These are phyloP conservation scores for Pseudocheirus occidentalis DNA, from an alignment of 2,797 vertebrate species.

Conservation along the genomic window DNA sequence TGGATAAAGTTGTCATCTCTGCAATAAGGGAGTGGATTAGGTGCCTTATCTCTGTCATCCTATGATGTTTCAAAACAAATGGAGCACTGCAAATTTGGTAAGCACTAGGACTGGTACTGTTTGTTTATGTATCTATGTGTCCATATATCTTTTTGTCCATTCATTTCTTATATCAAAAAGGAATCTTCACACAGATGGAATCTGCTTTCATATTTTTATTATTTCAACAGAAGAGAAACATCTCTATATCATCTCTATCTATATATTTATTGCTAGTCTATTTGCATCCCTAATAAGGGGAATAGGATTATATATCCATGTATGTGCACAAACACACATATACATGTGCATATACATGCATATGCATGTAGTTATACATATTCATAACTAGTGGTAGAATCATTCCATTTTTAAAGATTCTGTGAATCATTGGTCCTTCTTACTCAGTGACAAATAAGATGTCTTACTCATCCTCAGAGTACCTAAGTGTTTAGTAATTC, in stretches of 20 bases:
- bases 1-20: no score
- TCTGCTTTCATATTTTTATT: not conserved
- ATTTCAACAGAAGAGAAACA: not conserved
- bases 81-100: no score
- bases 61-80: no score
- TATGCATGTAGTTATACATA: not conserved
- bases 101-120: no score
- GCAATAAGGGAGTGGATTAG: no score
- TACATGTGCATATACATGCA: not conserved
- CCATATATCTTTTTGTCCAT: not conserved
- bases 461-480: not conserved
- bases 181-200: not conserved
- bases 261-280: not conserved
- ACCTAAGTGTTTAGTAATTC: not conserved
- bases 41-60: no score
- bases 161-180: not conserved
- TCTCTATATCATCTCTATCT: not conserved
- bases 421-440: not conserved
- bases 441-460: not conserved
- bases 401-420: not conserved
- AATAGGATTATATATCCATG: not conserved
- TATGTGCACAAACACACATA: not conserved
- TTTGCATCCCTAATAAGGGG: not conserved
- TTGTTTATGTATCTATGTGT: no score
- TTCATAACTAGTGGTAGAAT: not conserved